Base-by-base conservation (phyloP, 2,797 vertebrate species). In the Erpetoichthys calabaricus region DNA sequence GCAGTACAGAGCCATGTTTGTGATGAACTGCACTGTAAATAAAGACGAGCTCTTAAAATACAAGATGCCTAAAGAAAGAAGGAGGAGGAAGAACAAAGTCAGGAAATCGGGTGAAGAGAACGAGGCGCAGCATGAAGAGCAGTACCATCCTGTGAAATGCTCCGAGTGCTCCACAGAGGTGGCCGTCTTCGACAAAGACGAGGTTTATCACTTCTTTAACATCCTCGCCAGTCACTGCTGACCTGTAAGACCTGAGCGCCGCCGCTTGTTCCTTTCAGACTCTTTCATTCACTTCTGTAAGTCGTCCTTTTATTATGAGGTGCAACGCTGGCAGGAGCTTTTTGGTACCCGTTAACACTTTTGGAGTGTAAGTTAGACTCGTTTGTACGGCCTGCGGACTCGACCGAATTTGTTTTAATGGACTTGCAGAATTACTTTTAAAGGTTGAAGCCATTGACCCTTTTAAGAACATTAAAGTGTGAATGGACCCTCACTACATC, bases 1-100 rank as follows among this genome's bases (percentile, higher is more conserved):
- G 1, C 95, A 99, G 52, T 99, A 99, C 56, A 83, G 93, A 70
- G 94, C 94, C 49, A 98, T 98, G 93, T 99, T 99, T 64, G 94
- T 99, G 69, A 94, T 99, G 91, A 99, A 99, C 82, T 99, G 95
- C 25, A 9, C 64, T 7, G 82, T 98, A 69, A 88, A 89, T 73
- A 89, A 70, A 68, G 89, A 91, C 9, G 91, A 97, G 67, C 72
- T 92, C 57, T 68, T 98, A 8, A 84, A 78, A 63, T 97, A 96
- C 70, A 88, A 85, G 71, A 64, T 57, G 0, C 65, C 75, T 45
- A 66, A 63, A 49, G 76, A 77, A 41, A 85, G 64, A 59, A 91
- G 82, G 58, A 60, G 60, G 50, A 72, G 64, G 62, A 86, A 72
- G 67, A 73, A 75, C 55, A 81, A 72, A 63, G 83, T 74, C 62